phyloP scores from a whole-genome alignment of 2,797 vertebrate species.

The Lacerta bilineata region DNA sequence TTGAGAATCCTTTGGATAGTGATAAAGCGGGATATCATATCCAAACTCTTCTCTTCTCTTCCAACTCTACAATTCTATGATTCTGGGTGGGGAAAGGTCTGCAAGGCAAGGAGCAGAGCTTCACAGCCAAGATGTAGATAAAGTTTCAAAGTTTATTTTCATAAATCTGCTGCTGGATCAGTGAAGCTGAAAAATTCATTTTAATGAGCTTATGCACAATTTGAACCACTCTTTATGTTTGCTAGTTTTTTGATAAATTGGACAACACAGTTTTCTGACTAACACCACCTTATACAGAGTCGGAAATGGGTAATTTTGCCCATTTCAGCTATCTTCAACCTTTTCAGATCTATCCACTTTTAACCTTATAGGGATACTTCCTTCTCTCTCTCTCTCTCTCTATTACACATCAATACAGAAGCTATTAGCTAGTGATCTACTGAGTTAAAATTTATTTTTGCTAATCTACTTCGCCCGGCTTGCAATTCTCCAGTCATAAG shows the following conservation, averaged over 20 bases:
- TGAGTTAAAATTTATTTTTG: accelerated
- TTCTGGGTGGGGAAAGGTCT: too few species aligned
- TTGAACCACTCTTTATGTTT: neutral
- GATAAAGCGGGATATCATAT: too few species aligned
- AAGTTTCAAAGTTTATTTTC: neutral
- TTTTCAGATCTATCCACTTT: neutral
- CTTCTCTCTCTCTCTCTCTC: neutral
- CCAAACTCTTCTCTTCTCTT: too few species aligned
- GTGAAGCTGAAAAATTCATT: neutral
- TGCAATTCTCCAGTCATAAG: neutral
- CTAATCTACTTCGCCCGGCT: accelerated
- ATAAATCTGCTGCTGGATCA: neutral
- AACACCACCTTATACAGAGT: neutral
- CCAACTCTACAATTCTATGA: too few species aligned
- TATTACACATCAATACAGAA: accelerated
- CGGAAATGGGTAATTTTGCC: neutral
- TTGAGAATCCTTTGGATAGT: too few species aligned
- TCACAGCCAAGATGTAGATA: neutral
- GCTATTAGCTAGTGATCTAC: accelerated
- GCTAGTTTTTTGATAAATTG: neutral
- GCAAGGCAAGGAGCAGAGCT: too few species aligned
- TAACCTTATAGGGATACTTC: neutral
- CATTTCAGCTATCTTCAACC: neutral
- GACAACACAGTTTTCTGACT: neutral
- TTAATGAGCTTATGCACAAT: neutral